phyloP scores from a whole-genome alignment of 2,797 vertebrate genomes.

The Gadopsis marmoratus region DNA sequence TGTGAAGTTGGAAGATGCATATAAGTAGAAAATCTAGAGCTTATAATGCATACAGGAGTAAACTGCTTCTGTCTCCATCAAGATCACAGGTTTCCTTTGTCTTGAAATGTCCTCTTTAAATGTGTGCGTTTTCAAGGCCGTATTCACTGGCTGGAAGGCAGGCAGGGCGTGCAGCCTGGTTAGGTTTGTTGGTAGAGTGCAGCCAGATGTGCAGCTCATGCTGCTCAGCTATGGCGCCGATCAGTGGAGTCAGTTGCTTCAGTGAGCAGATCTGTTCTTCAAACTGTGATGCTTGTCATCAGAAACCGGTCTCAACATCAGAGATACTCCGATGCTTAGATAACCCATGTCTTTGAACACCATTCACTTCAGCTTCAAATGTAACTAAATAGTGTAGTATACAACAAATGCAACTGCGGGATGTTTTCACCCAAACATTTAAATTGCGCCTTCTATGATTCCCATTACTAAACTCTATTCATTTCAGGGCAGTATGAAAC shows the following conservation, averaged over 20 bases:
- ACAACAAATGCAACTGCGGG: too few species aligned
- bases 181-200: conserved; percentile 32
- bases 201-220: conserved; percentile 30
- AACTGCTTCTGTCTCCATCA: conserved; percentile 15
- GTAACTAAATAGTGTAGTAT: too few species aligned
- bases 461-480: too few species aligned
- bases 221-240: conserved; percentile 44
- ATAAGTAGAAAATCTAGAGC: too few species aligned
- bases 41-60: background rate
- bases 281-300: conserved; percentile 23
- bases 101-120: conserved; percentile 5
- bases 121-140: conserved; percentile 26
- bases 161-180: conserved; percentile 22
- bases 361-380: background rate
- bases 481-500: background rate
- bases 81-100: conserved; percentile 14
- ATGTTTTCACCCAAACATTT: background rate
- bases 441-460: background rate
- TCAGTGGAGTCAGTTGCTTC: conserved; percentile 55
- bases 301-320: conserved; percentile 9
- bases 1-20: too few species aligned
- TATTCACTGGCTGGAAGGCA: conserved; percentile 23
- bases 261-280: conserved; percentile 50
- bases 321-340: conserved; percentile 7
- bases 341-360: background rate